Evolutionary conservation across 2,888 invertebrate species (phyloP), one percentile per base, ranked within the genome.

Genomic region (Apeira syringaria): DNA sequence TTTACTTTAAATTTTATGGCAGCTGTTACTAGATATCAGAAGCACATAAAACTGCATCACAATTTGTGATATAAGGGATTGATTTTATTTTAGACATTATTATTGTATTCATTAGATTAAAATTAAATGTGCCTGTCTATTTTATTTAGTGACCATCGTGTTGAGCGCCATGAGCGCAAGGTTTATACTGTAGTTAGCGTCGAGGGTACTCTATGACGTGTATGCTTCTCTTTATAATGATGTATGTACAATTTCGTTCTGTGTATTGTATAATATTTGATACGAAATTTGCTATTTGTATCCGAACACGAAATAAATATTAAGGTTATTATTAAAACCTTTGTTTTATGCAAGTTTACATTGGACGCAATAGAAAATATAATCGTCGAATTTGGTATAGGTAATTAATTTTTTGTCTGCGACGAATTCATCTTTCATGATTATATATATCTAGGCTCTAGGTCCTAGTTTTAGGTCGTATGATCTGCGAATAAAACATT

Each of bases 201-300:
- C 30, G 48, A 39, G 50, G 54, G 33, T 37, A 53, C 59, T 51
- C 37, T 41, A 46, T 52, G 51, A 51, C 62, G 63, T 67, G 70
- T 15, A 56, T 59, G 65, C 75, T 79, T 78, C 66, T 59, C 64
- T 74, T 77, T 78, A 68, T 77, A 75, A 62, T 66, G 70, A 64
- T 86, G 84, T 70, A 64, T 86, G 84, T 87, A 87, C 82, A 84
- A 80, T 77, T 79, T 77, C 74, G 4, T 76, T 74, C 68, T 74
- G 64, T 78, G 52, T 65, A 76, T 70, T 71, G 61, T 76, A 74
- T 65, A 79, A 82, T 64, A 79, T 87, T 87, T 85, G 84, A 85
- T 87, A 86, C 80, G 78, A 76, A 79, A 77, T 70, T 74, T 76
- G 76, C 75, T 59, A 77, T 84, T 85, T 83, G 84, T 88, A 86